Conservation (phyloP, 2,113 vertebrate species). For the Strix aluco region DNA sequence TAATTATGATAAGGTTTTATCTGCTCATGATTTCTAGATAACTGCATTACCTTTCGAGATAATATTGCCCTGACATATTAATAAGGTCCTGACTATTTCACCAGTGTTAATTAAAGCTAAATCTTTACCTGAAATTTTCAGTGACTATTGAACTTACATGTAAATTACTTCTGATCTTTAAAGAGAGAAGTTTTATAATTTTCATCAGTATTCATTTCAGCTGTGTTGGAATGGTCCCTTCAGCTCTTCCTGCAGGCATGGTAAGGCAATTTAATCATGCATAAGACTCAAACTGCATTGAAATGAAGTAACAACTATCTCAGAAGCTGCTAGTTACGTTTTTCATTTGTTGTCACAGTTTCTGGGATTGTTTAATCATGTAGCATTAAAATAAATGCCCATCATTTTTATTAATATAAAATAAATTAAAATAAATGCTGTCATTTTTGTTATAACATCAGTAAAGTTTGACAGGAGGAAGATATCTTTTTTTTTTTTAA, state of each 20-base stretch:
- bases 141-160: neutral
- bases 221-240: neutral
- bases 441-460: neutral
- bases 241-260: neutral
- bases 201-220: constrained; percentile 23
- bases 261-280: neutral
- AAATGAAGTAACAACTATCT: constrained; percentile 26
- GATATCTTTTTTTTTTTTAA: neutral
- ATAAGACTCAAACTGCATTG: neutral
- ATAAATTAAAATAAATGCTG: neutral
- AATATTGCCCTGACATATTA: neutral
- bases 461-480: neutral
- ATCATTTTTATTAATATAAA: too few species aligned
- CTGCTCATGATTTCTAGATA: neutral
- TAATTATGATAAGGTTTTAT: neutral
- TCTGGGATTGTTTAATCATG: neutral
- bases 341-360: neutral
- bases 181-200: neutral
- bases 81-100: neutral
- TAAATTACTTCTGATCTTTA: neutral
- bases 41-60: neutral
- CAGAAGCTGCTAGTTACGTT: neutral
- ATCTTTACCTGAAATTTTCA: constrained; percentile 13
- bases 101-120: constrained; percentile 1
- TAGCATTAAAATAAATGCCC: neutral